Base-by-base conservation (phyloP, 2,888 invertebrate species). In the Cheilosia grossa region DNA sequence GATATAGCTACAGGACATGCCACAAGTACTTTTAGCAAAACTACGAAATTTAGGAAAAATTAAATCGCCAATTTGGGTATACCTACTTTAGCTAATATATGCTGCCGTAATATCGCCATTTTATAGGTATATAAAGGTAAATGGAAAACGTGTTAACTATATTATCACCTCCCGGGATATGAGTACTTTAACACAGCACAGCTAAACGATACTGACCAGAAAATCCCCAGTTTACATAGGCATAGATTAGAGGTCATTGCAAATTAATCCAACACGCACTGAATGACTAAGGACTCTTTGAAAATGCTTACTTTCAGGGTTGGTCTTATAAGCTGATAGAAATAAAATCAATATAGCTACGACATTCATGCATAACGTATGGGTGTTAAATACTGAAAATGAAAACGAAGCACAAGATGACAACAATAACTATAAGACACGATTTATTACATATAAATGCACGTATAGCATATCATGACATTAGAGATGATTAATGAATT, bases 291-390 rank as follows among this genome's bases (percentile, higher is more conserved):
- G 44, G 44, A 24, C 17, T 66, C 21, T 15, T 51, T 17, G 19
- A 42, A 13, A 5, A 5, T 2, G 2, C 40, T 21, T 37, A n/a
- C 33, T 40, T 53, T 59, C 70, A 80, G 83, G 83, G 83, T 83
- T 79, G 79, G 79, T 79, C 79, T 79, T 69, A n/a, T 42, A 37
- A 67, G 24, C 66, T 58, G 69, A 42, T 33, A 27, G 37, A 47
- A 30, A 79, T 59, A 74, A 79, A 83, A 83, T 83, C 83, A 79
- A 83, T 83, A 83, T 15, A 33, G 19, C 21, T 27, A 47, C 30
- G 61, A 40, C 47, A 13, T 51, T 42, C 69, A 79, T 70, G 69
- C 78, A 61, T 49, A 24, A 54, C 42, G 33, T 33, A 33, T 13
- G 47, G n/a, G 27, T 30, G 19, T 37, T 15, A 74, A 44, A 13